These are phyloP conservation scores for Ophioninae sp. DNA, from an alignment of 2,888 invertebrate genomes.

Conservation along the genomic window DNA sequence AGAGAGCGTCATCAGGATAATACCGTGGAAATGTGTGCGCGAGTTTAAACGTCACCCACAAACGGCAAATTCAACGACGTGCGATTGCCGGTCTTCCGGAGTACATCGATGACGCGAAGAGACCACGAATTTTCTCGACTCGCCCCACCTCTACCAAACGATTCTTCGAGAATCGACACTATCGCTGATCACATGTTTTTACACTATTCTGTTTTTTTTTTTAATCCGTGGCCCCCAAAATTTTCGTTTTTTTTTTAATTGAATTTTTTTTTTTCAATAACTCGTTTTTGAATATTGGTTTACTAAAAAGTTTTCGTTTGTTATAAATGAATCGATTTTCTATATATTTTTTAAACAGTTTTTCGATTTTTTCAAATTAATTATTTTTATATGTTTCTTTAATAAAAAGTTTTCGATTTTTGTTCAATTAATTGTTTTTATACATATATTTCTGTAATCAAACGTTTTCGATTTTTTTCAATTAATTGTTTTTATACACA, in stretches of 20 bases:
- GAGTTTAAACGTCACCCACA: background rate
- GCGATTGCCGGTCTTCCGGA: background rate
- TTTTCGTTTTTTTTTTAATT: background rate
- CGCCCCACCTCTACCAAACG: background rate
- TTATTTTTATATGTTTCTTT: no score
- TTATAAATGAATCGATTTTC: no score
- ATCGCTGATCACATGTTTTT: background rate
- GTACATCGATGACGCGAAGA: background rate
- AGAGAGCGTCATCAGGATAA: background rate
- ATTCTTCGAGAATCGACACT: background rate
- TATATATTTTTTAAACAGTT: no score
- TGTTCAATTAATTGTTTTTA: no score
- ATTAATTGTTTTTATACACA: no score
- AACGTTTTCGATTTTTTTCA: no score
- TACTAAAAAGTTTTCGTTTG: no score
- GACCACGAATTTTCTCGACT: background rate
- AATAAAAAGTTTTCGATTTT: no score
- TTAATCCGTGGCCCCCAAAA: background rate
- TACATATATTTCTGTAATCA: no score
- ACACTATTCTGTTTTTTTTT: background rate
- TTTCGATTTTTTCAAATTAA: no score
- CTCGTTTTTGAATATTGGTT: no score
- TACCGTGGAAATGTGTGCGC: background rate
- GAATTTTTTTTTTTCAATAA: background rate
- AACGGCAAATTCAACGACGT: background rate